Percentiles rank a stretch among this genome's conserved stretches.
Evolutionary conservation across 2,888 invertebrate species (phyloP).

Genomic region (Trachelus tabidus): DNA sequence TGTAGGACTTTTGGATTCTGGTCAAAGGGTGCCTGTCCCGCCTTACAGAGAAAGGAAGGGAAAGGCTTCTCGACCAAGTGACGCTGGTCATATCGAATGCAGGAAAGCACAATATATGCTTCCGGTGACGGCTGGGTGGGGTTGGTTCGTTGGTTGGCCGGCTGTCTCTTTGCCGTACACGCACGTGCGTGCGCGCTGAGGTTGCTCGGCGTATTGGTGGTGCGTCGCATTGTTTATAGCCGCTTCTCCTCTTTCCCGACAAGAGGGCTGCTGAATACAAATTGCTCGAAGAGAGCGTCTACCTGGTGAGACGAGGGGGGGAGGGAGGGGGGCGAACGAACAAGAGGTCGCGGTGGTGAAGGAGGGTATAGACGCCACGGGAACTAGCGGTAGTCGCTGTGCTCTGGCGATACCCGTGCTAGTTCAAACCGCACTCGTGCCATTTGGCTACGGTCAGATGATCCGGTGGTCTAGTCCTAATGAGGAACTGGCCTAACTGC

Average conservation of each 20-base stretch:
- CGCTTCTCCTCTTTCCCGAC: slow-evolving; percentile 62
- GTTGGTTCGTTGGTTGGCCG: slow-evolving; percentile 40
- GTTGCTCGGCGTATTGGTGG: slow-evolving; percentile 57
- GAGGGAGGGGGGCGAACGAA: too few relatives aligned
- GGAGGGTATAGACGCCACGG: slow-evolving; percentile 1
- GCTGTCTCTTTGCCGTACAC: slow-evolving; percentile 52
- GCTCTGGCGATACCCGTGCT: neutral
- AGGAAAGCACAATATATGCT: slow-evolving; percentile 58
- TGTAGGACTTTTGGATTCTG: slow-evolving; percentile 25
- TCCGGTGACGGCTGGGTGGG: slow-evolving; percentile 59
- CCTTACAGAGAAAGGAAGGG: slow-evolving; percentile 1
- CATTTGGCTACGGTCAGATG: neutral
- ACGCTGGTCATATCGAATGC: slow-evolving; percentile 56
- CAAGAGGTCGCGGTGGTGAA: slow-evolving; percentile 8
- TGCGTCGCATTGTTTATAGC: slow-evolving; percentile 64
- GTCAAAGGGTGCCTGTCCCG: neutral
- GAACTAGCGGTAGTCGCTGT: neutral
- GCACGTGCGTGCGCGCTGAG: slow-evolving; percentile 38
- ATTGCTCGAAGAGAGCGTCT: slow-evolving; percentile 42
- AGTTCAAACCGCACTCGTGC: neutral
- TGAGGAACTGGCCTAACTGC: neutral
- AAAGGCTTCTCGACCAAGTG: neutral
- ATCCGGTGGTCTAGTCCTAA: neutral
- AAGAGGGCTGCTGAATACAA: slow-evolving; percentile 60
- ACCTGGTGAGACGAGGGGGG: neutral